phyloP scores from a whole-genome alignment of 2,797 vertebrate genomes.

The Lutjanus argentimaculatus region DNA sequence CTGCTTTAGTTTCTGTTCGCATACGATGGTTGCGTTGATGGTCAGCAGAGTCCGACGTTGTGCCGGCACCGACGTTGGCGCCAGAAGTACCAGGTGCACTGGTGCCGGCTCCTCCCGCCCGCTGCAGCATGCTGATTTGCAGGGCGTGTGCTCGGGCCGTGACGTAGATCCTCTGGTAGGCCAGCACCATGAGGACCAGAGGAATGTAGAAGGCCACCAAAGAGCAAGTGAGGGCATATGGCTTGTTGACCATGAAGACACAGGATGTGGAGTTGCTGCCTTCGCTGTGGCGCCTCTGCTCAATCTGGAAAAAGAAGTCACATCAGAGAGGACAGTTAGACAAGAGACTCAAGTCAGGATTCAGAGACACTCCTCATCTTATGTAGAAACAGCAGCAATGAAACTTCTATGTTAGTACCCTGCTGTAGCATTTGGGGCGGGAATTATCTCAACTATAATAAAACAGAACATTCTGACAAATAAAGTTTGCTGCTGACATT shows the following conservation, averaged over 20 bases:
- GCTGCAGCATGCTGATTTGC: slow-evolving; percentile 94
- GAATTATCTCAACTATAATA: too few relatives aligned
- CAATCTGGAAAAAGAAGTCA: slow-evolving; percentile 85
- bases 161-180: slow-evolving; percentile 98
- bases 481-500: background rate
- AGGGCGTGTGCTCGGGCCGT: slow-evolving; percentile 94
- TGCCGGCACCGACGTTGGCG: slow-evolving; percentile 20
- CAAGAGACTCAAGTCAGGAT: too few relatives aligned
- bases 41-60: slow-evolving; percentile 82
- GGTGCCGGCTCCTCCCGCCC: slow-evolving; percentile 86
- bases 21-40: slow-evolving; percentile 95
- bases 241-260: slow-evolving; percentile 99
- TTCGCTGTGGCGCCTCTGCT: slow-evolving; percentile 88
- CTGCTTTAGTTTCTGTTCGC: slow-evolving; percentile 97
- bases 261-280: slow-evolving; percentile 94
- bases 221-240: slow-evolving; percentile 97
- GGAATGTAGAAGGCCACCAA: slow-evolving; percentile 99
- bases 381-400: background rate
- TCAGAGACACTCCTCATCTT: background rate
- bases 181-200: slow-evolving; percentile 96
- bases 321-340: background rate
- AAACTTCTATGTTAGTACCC: background rate
- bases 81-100: slow-evolving; percentile 18
- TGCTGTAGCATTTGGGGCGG: background rate
- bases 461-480: too few relatives aligned